A percentile compares a stretch with the other conserved stretches of the same genome.
phyloP scores from a whole-genome alignment of 2,113 vertebrate species.

The Nyctereutes procyonoides region DNA sequence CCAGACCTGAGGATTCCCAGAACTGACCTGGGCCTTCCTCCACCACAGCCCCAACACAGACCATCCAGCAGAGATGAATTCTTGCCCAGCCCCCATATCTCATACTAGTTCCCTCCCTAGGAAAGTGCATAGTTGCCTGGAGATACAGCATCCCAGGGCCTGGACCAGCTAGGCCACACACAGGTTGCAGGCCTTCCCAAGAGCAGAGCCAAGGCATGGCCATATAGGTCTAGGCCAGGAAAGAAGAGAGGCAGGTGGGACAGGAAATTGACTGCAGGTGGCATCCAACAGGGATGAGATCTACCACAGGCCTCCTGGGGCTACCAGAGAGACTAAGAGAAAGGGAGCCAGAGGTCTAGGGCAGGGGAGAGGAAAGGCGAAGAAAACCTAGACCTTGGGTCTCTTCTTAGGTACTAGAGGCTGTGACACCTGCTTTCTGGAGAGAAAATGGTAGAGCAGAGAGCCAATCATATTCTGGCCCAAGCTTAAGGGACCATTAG shows the following conservation, averaged over 20 bases:
- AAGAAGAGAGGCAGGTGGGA: constrained; percentile 22
- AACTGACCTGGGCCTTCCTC: not conserved
- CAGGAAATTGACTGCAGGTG: not conserved
- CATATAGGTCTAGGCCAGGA: constrained; percentile 38
- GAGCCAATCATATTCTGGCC: not conserved
- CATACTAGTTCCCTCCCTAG: not conserved
- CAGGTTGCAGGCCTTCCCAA: constrained; percentile 9
- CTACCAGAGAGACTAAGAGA: not conserved
- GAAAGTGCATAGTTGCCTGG: constrained; percentile 75
- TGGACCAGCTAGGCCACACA: constrained; percentile 48
- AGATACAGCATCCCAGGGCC: constrained; percentile 67
- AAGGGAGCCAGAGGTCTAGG: not conserved
- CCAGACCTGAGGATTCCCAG: constrained; percentile 42
- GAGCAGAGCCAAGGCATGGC: not conserved
- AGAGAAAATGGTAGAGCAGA: not conserved
- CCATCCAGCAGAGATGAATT: constrained; percentile 21
- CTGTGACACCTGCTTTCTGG: constrained; percentile 4
- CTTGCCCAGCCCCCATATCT: not conserved
- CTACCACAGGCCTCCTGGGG: not conserved
- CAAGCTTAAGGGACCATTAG: constrained; percentile 2
- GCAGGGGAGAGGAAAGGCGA: not conserved
- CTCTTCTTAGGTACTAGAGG: not conserved
- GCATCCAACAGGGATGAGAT: not conserved
- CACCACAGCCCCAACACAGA: not conserved
- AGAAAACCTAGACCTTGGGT: not conserved